A percentile compares a stretch with the other conserved stretches of the same genome.
Conservation (phyloP, 1,140 invertebrate genomes). For the Lysiphlebus fabarum region DNA sequence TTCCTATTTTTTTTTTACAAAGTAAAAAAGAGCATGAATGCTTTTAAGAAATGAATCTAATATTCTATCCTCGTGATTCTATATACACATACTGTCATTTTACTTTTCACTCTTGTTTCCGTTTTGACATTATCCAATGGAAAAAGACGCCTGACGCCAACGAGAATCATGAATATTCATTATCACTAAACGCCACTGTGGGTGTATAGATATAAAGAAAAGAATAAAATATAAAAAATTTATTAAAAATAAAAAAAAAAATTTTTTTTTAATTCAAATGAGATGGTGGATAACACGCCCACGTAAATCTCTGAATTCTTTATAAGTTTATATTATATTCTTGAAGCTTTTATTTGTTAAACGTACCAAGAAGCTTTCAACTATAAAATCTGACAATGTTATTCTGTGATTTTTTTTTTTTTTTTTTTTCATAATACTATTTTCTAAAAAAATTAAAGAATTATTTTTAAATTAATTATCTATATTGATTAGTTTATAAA, state of each 20-base stretch:
- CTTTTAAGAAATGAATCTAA: not conserved
- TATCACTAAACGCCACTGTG: conserved; percentile 11
- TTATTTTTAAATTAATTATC: too few relatives aligned
- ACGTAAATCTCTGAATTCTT: conserved; percentile 11
- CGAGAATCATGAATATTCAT: conserved; percentile 11
- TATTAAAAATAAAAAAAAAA: not conserved
- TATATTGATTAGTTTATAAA: too few relatives aligned
- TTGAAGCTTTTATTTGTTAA: conserved; percentile 1
- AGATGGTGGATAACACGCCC: conserved; percentile 7
- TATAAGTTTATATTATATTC: conserved; percentile 2
- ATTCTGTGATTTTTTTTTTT: too few relatives aligned
- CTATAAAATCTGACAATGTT: not conserved
- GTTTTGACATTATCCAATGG: conserved; percentile 8
- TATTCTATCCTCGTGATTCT: conserved; percentile 7
- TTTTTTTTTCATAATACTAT: too few relatives aligned
- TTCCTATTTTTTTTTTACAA: too few relatives aligned
- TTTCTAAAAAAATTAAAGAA: too few relatives aligned
- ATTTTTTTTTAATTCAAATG: too few relatives aligned
- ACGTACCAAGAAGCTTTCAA: not conserved
- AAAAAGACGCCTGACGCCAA: conserved; percentile 7
- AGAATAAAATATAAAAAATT: not conserved
- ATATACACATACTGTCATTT: not conserved
- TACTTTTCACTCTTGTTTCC: not conserved
- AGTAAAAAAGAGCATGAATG: too few relatives aligned
- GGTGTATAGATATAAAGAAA: not conserved